Base-by-base conservation (phyloP, 2,888 invertebrate genomes). In the Tipula lateralis region DNA sequence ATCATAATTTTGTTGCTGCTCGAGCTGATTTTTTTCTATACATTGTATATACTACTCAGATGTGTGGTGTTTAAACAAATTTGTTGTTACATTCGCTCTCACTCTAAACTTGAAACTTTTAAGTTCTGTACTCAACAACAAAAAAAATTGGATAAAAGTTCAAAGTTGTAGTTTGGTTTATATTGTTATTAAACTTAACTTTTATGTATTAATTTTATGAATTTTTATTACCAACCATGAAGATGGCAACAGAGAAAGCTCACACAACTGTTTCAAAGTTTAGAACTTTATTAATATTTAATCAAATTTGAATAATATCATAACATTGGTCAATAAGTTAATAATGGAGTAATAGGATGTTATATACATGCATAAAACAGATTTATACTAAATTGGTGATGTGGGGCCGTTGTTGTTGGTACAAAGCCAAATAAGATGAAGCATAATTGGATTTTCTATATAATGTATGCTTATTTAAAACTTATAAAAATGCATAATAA, bases 171-270 rank as follows among this genome's bases (percentile, higher is more conserved):
- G 66, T 66, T 66, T 66, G 66, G 66, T 66, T 24, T 66, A 66
- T 66, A 66, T 24, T 66, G 66, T 66, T 66, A 24, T 66, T 66
- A 66, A 66, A 66, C 66, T 66, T 66, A 66, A 66, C 66, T 66
- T 66, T 66, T 66, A 66, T 66, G 66, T 24, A 66, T 66, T 66
- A 66, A 66, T 66, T 66, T 66, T 66, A 66, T 66, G 66, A 66
- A 66, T 66, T 66, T 66, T 66, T 66, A 66, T 66, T 66, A 66
- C 66, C 66, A 66, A 9, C n/a, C 66, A 66, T 66, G 66, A 24
- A 66, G 66, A 66, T 24, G 24, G 66, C 24, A 66, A 19, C 9
- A 66, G 44, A n/a, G n/a, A n/a, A 44, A 44, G 66, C 66, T 24
- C 66, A 24, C 7, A 24, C 24, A 19, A 66, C 24, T 24, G 66